phyloP scores from a whole-genome alignment of 2,797 vertebrate species.

The Amazona finschi region DNA sequence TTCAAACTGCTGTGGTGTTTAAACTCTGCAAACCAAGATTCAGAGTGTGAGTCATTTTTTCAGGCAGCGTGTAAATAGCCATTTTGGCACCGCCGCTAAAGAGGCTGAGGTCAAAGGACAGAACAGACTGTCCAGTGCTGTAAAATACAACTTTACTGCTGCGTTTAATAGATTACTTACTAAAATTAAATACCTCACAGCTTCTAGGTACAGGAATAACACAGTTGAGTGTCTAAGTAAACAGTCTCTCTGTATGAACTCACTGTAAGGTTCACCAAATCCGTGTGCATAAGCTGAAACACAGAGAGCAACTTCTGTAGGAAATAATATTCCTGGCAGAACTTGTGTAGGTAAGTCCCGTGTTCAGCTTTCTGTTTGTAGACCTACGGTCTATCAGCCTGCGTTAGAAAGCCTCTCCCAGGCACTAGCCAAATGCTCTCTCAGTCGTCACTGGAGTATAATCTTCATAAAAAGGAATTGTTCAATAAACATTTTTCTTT shows the following conservation, averaged over 20 bases:
- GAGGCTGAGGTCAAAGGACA: conserved; percentile 60
- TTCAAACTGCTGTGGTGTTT: conserved; percentile 22
- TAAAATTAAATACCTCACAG: conserved; percentile 17
- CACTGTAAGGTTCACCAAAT: not conserved
- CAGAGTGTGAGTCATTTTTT: not conserved
- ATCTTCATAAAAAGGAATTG: not conserved
- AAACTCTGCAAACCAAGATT: conserved; percentile 31
- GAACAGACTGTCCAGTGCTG: conserved; percentile 18
- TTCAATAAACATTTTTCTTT: not conserved
- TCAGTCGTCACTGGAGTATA: not conserved
- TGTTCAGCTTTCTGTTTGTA: not conserved
- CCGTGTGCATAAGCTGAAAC: not conserved
- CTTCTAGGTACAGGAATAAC: not conserved
- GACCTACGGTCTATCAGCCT: not conserved
- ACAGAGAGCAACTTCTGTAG: not conserved
- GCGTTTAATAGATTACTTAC: conserved; percentile 60
- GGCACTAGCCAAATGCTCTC: not conserved
- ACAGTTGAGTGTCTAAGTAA: not conserved
- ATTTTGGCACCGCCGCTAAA: not conserved
- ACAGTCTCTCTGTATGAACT: not conserved
- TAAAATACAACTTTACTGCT: conserved; percentile 18
- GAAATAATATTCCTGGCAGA: not conserved
- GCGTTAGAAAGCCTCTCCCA: not conserved
- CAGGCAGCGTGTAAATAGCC: not conserved
- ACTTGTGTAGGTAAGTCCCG: not conserved